phyloP scores from a whole-genome alignment of 2,113 vertebrate species.

The Clinocottus analis region DNA sequence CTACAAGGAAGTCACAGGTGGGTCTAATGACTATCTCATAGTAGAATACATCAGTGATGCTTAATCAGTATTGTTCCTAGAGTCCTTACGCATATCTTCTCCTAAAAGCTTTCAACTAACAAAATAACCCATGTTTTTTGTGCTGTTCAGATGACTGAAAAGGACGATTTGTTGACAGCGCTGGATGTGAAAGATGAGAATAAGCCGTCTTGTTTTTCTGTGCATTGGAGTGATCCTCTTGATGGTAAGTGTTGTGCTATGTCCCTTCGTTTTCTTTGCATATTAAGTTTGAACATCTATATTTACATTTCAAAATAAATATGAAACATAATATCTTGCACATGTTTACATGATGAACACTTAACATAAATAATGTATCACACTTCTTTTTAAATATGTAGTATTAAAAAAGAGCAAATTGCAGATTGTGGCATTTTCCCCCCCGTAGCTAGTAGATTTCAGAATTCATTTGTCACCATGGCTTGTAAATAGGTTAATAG shows the following conservation, averaged over 20 bases:
- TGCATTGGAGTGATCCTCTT: conserved; percentile 32
- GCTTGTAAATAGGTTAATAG: too few species aligned
- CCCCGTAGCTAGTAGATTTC: too few species aligned
- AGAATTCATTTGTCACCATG: too few species aligned
- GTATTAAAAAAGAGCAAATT: too few species aligned
- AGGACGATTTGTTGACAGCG: conserved; percentile 7
- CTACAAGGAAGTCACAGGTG: conserved; percentile 49
- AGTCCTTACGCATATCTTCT: too few species aligned
- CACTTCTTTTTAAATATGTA: too few species aligned
- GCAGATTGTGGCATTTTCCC: too few species aligned
- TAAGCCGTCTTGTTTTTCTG: conserved; percentile 37
- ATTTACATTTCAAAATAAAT: background rate
- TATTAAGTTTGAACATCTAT: background rate
- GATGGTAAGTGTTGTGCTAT: conserved; percentile 44
- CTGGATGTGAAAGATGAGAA: conserved; percentile 64
- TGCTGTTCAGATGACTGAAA: conserved; percentile 39
- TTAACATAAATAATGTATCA: background rate
- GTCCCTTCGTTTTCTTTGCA: background rate
- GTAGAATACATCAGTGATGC: background rate
- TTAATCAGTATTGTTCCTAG: background rate
- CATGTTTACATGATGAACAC: background rate
- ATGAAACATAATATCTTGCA: background rate
- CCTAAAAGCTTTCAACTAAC: background rate
- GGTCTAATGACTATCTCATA: conserved; percentile 1
- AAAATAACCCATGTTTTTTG: background rate